Evolutionary conservation across 2,113 vertebrate species (phyloP).

Genomic region (Strigops habroptila): DNA sequence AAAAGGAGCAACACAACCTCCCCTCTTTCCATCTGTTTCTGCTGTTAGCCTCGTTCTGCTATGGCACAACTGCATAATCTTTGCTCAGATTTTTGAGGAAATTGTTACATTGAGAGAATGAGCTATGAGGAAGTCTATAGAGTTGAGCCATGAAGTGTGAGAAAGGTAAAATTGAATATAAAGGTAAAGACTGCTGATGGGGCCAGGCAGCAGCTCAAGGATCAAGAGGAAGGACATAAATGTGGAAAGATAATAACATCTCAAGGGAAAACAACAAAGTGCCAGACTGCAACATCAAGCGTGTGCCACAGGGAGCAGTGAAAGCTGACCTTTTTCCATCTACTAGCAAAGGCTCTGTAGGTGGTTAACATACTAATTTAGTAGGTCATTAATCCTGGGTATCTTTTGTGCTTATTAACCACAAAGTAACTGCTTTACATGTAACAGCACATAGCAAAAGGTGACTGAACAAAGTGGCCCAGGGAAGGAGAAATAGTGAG

Average conservation of each 20-base stretch:
- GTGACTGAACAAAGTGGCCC: not conserved
- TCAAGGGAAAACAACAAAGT: not conserved
- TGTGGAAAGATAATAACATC: not conserved
- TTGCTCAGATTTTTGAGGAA: not conserved
- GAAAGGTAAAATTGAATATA: not conserved
- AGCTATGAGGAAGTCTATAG: not conserved
- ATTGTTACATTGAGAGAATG: accelerated
- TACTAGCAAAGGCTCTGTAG: not conserved
- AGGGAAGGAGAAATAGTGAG: not conserved
- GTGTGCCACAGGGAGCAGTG: not conserved
- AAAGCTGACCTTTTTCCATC: not conserved
- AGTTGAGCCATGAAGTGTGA: not conserved
- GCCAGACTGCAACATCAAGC: not conserved
- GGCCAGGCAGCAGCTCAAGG: not conserved
- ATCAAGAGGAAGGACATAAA: not conserved
- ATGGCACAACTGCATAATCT: not conserved
- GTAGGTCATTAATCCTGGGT: not conserved
- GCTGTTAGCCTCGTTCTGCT: not conserved
- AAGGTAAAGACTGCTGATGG: not conserved
- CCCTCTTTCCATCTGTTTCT: not conserved
- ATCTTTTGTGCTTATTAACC: not conserved
- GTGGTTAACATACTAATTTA: not conserved
- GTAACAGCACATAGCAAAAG: not conserved
- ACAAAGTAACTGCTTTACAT: not conserved
- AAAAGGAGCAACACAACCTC: not conserved